phyloP scores from a whole-genome alignment of 2,797 vertebrate genomes.

The Lepus townsendii region DNA sequence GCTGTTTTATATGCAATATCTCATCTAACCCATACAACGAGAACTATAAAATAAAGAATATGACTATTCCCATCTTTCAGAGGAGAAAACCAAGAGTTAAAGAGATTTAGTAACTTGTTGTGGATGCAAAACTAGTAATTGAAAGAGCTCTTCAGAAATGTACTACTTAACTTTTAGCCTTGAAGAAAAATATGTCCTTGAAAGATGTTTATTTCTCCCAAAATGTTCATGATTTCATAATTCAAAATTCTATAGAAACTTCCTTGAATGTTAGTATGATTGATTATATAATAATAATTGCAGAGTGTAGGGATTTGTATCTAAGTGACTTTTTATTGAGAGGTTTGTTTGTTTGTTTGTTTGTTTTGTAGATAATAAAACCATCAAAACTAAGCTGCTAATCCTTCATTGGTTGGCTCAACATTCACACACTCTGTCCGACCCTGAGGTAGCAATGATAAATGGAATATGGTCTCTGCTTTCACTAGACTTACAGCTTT shows the following conservation, averaged over 20 bases:
- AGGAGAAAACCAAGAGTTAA: conserved; percentile 66
- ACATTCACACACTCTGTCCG: not conserved
- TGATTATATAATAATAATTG: not conserved
- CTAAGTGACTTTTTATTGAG: conserved; percentile 45
- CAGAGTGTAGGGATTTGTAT: not conserved
- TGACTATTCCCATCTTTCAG: conserved; percentile 50
- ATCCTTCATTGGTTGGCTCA: conserved; percentile 2
- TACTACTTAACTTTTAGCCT: conserved; percentile 51
- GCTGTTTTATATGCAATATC: not conserved
- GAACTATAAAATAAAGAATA: not conserved
- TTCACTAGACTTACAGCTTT: not conserved
- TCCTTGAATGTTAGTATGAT: conserved; percentile 4
- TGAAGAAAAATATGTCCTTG: conserved; percentile 48
- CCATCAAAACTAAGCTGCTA: conserved; percentile 6
- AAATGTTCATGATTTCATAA: conserved; percentile 22
- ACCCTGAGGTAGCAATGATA: conserved; percentile 37
- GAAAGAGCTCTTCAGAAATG: conserved; percentile 33
- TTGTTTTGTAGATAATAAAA: conserved; percentile 18
- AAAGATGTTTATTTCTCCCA: conserved; percentile 32
- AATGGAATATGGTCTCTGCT: not conserved
- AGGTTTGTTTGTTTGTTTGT: too few species aligned
- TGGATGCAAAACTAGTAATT: not conserved
- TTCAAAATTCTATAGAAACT: conserved; percentile 50
- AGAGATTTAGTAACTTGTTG: conserved; percentile 55
- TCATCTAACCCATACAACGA: conserved; percentile 29